phyloP scores from a whole-genome alignment of 2,797 vertebrate genomes.

The Bovichtus diacanthus region DNA sequence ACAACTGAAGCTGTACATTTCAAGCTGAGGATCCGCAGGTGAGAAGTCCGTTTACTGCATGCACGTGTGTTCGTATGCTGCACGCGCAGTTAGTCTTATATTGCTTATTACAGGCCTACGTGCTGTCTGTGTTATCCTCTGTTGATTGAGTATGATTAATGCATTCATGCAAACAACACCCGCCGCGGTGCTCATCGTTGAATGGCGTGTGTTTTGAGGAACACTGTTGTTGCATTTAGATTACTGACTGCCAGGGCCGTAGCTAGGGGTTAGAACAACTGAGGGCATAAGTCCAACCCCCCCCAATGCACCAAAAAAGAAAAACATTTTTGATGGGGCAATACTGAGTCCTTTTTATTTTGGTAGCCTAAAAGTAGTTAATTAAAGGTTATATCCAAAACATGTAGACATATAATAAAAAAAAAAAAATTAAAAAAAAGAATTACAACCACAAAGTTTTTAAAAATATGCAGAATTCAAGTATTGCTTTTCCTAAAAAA shows the following conservation, averaged over 20 bases:
- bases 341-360: no score
- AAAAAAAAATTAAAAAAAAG: no score
- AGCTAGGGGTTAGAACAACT: background rate
- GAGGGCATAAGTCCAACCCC: background rate
- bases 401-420: no score
- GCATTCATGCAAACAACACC: background rate
- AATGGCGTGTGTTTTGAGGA: background rate
- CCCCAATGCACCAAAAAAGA: background rate
- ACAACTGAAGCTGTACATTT: no score
- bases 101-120: background rate
- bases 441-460: no score
- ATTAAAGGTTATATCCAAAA: no score
- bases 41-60: background rate
- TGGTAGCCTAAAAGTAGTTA: background rate
- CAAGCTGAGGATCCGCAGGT: background rate
- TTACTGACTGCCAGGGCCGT: background rate
- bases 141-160: background rate
- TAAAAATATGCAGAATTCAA: no score
- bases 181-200: background rate
- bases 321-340: no score
- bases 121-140: background rate
- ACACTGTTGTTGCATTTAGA: background rate
- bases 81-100: no score
- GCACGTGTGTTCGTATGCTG: background rate
- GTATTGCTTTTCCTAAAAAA: no score